Conservation (phyloP, 1,140 invertebrate species). For the Sipha flava region DNA sequence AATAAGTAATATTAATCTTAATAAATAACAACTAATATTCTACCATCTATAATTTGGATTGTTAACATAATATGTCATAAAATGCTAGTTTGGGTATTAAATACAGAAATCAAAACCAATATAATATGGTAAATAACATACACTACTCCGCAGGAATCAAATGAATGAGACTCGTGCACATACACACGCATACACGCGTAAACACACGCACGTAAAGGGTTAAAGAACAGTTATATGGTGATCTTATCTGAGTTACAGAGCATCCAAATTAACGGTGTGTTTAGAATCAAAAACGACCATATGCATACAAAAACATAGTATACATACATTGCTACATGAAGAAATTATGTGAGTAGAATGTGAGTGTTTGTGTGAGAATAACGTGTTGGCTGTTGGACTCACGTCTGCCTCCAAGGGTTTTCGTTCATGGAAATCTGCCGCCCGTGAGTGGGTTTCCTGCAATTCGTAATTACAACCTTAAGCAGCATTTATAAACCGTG, state of each 20-base stretch:
- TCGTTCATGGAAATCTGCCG: neutral
- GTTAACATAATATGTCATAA: too few relatives aligned
- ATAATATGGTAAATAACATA: too few relatives aligned
- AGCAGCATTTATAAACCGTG: neutral
- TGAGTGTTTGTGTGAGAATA: neutral
- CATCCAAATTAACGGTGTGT: conserved; percentile 12
- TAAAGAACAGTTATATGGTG: conserved; percentile 3
- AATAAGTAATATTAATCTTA: too few relatives aligned
- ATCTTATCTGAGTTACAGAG: neutral
- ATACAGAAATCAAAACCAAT: too few relatives aligned
- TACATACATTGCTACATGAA: neutral
- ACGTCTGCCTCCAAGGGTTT: conserved; percentile 15
- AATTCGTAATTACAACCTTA: conserved; percentile 17
- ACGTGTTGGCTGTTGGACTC: neutral
- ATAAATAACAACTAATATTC: too few relatives aligned
- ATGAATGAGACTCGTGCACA: neutral
- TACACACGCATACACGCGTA: neutral
- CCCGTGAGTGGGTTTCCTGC: neutral
- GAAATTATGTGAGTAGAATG: neutral
- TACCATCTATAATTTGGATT: too few relatives aligned
- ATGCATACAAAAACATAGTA: neutral
- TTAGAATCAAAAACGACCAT: neutral
- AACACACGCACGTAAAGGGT: neutral
- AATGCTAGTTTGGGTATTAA: too few relatives aligned
- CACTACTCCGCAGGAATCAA: neutral